Evolutionary conservation across 2,113 vertebrate genomes (phyloP).

Genomic region (Clarias gariepinus): DNA sequence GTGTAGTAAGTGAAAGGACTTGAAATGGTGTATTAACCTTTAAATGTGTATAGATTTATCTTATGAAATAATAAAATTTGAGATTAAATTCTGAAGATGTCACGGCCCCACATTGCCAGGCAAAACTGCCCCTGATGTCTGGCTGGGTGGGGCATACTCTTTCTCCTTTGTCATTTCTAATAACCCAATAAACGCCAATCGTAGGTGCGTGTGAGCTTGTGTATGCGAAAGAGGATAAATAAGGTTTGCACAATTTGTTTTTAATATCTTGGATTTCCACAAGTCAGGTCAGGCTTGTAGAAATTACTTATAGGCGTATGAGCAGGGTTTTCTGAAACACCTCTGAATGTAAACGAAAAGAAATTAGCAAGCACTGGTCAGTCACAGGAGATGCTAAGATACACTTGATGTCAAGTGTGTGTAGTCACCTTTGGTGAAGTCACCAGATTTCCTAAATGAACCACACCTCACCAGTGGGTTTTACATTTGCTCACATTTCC

Average conservation of each 20-base stretch:
- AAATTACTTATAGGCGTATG: too few relatives aligned
- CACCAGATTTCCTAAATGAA: conserved; percentile 10
- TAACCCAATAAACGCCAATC: not conserved
- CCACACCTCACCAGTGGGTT: not conserved
- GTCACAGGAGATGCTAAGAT: not conserved
- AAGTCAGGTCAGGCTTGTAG: too few relatives aligned
- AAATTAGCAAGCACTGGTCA: not conserved
- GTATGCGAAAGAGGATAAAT: not conserved
- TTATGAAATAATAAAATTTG: not conserved
- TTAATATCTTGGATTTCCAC: too few relatives aligned
- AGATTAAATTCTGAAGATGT: not conserved
- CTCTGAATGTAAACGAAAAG: not conserved
- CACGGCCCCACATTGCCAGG: not conserved
- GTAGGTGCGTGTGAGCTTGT: not conserved
- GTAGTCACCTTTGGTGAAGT: not conserved
- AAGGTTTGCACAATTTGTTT: too few relatives aligned
- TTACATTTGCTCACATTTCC: conserved; percentile 41
- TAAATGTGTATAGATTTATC: not conserved
- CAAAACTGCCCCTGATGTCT: not conserved
- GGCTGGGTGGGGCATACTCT: not conserved
- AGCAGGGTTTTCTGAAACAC: too few relatives aligned
- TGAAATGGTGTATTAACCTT: not conserved
- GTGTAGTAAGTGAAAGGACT: not conserved
- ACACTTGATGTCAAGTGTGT: not conserved
- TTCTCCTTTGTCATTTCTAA: not conserved